Evolutionary conservation across 2,888 invertebrate genomes (phyloP), one percentile per base, ranked within the genome.

Genomic region (Dione vanillae): DNA sequence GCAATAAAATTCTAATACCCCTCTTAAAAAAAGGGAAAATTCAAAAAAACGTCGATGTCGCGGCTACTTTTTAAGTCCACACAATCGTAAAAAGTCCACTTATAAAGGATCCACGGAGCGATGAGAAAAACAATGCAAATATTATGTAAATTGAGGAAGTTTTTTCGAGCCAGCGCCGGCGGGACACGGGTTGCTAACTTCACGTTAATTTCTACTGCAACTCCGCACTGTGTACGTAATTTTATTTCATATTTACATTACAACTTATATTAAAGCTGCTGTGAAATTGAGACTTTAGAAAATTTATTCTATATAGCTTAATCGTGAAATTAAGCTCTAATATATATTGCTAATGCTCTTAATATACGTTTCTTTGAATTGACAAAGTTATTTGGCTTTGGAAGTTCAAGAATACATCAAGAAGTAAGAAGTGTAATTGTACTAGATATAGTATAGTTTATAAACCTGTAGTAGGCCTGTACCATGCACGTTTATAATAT

Each of bases 121-220:
- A 54, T 76, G 70, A 72, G 49, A 64, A 47, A 73, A 81, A 81
- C 83, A 84, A 86, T 85, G 86, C 82, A 81, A 84, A 84, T 83
- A 82, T 84, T 85, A 88, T 88, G 87, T 80, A 86, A 85, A 88
- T 86, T 78, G 79, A 74, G 74, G 72, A 66, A 66, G 71, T 76
- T 74, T 78, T 72, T 72, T 70, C 67, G 45, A 70, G 67, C 45
- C 40, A 43, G 45, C 43, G 45, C 10, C 47, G 35, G 58, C 51
- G 62, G 67, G 64, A 51, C 70, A 52, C 69, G 71, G 71, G 64
- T 65, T 71, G 71, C 73, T 73, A 71, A 71, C 71, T 73, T 52
- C 56, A 45, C 59, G 58, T 59, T 70, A 72, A 70, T 71, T 64
- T 52, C 56, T 41, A 37, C 56, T 72, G 67, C 56, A 64, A 45